Base-by-base conservation (phyloP, 2,113 vertebrate species). In the Menidia beryllina region DNA sequence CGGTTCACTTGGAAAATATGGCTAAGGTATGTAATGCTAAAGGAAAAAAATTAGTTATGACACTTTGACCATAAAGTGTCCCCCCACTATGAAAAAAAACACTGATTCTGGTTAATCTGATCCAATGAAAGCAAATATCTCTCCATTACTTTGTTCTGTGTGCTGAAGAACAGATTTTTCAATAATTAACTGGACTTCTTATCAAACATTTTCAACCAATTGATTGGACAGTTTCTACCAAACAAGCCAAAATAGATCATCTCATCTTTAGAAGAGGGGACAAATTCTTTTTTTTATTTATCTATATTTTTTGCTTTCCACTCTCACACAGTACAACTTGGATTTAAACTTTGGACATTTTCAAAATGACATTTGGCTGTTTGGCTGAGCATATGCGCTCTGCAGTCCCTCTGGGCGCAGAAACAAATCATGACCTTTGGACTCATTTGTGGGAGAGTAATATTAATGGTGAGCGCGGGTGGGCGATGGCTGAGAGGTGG, bases 391-490 rank as follows among this genome's bases (percentile, higher is more conserved):
- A 39, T 47, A 26, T 66, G 39, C 5, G 0, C 74, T 66, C 56
- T 12, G 5, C 61, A 27, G 53, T 58, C 48, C 19, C 72, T 71
- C 56, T 0, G 5, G 55, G 73, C 74, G 62, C 67, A 86, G 80
- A 81, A 83, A 86, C 81, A 84, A 61, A 67, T 70, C 54, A n/a
- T 77, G 79, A 86, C 81, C 82, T 86, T 69, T 84, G 82, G 26
- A 19, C 70, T 72, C 64, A 21, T 86, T 84, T 83, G 53, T 72
- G 69, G 34, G 73, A 54, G 78, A 74, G 79, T 61, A 57, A n/a
- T 69, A 66, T 77, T 78, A 74, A 72, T 85, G 75, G 49, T 41
- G 43, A 52, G 34, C 30, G 10, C 25, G 9, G 55, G 70, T n/a
- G 14, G 54, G 56, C 1, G 10, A 53, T 14, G 61, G 67, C 15